A percentile compares a stretch with the other conserved stretches of the same genome.
phyloP scores from a whole-genome alignment of 2,797 vertebrate species.

The Chelon labrosus region DNA sequence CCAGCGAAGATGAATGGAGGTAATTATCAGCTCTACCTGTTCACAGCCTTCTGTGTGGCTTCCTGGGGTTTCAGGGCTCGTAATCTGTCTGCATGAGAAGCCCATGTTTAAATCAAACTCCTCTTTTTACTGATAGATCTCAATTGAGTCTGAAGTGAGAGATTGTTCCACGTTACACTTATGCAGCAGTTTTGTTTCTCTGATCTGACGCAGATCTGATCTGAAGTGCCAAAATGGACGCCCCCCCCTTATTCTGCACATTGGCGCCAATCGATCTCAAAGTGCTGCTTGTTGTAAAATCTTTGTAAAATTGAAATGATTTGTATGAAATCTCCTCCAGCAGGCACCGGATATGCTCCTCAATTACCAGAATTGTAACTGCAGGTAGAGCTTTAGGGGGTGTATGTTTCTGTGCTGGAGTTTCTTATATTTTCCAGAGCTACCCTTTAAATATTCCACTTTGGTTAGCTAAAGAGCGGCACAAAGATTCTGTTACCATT shows the following conservation, averaged over 20 bases:
- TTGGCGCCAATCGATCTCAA: conserved; percentile 43
- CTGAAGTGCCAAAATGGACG: conserved; percentile 35
- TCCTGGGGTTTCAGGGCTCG: conserved; percentile 50
- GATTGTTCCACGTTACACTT: conserved; percentile 43
- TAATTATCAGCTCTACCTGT: conserved; percentile 80
- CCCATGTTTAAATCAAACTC: conserved; percentile 36
- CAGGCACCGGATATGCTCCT: conserved; percentile 64
- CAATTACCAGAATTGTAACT: conserved; percentile 70
- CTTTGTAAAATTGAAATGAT: conserved; percentile 62
- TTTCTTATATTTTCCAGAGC: conserved; percentile 36
- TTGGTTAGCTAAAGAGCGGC: conserved; percentile 11
- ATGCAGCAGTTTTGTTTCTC: conserved; percentile 37
- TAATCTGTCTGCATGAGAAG: conserved; percentile 43
- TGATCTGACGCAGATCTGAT: conserved; percentile 15
- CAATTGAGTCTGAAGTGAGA: conserved; percentile 41
- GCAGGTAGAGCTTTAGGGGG: conserved; percentile 54
- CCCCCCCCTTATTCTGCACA: conserved; percentile 34
- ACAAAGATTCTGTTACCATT: no score
- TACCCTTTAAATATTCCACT: conserved; percentile 20
- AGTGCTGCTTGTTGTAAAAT: conserved; percentile 57
- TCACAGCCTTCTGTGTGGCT: conserved; percentile 48
- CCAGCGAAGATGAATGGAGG: conserved; percentile 85
- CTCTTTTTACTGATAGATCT: conserved; percentile 36
- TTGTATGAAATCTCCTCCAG: conserved; percentile 64
- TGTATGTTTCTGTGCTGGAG: conserved; percentile 26